These are phyloP conservation scores for Zaprionus inermis DNA, from an alignment of 1,140 invertebrate genomes.

Conservation along the genomic window DNA sequence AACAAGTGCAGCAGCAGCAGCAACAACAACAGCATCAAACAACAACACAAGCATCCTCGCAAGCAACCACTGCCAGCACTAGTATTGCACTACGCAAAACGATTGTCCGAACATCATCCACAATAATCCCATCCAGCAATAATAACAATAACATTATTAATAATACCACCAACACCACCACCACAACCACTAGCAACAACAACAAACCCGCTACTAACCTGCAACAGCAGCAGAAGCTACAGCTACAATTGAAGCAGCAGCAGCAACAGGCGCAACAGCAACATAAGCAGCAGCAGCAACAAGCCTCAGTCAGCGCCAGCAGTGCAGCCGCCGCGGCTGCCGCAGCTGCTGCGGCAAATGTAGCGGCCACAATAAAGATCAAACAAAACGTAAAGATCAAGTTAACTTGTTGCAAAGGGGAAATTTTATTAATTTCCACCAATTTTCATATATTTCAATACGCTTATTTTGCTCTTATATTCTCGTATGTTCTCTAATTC, in stretches of 20 bases:
- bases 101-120: constrained; percentile 84
- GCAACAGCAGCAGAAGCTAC: constrained; percentile 67
- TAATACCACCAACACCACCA: constrained; percentile 65
- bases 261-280: constrained; percentile 67
- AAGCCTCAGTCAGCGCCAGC: constrained; percentile 57
- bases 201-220: constrained; percentile 78
- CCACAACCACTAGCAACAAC: constrained; percentile 72
- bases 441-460: constrained; percentile 18
- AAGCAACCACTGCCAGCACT: constrained; percentile 73
- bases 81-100: constrained; percentile 86
- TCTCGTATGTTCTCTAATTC: constrained; percentile 42
- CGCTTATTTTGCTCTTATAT: constrained; percentile 45
- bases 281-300: constrained; percentile 57
- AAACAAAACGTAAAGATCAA: constrained; percentile 83
- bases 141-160: constrained; percentile 56
- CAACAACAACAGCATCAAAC: constrained; percentile 57
- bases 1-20: constrained; percentile 52
- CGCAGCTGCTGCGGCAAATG: constrained; percentile 72
- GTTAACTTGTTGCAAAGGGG: constrained; percentile 30
- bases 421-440: constrained; percentile 12
- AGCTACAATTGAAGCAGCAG: constrained; percentile 62
- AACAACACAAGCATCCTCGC: constrained; percentile 56
- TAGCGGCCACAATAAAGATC: constrained; percentile 80
- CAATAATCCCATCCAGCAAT: constrained; percentile 80
- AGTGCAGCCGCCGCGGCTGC: constrained; percentile 63